phyloP scores from a whole-genome alignment of 2,797 vertebrate genomes.

The Pseudopleuronectes americanus region DNA sequence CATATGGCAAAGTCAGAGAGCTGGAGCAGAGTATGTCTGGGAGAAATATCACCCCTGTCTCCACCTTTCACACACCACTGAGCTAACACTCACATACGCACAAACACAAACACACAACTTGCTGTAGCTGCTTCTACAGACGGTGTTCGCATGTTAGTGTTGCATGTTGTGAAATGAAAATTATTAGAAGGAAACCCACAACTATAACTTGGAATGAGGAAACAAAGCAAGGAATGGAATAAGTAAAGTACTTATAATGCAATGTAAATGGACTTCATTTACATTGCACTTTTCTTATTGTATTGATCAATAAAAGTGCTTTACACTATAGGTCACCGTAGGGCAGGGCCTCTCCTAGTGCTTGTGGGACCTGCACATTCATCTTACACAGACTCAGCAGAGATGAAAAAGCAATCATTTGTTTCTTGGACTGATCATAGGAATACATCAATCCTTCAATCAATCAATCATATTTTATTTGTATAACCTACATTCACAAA shows the following conservation, averaged over 20 bases:
- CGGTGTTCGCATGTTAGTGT: constrained; percentile 37
- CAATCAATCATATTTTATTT: too few relatives aligned
- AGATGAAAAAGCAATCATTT: too few relatives aligned
- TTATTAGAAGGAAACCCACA: constrained; percentile 35
- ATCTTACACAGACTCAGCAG: too few relatives aligned
- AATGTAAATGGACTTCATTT: not conserved
- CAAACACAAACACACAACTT: constrained; percentile 23
- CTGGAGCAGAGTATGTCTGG: constrained; percentile 50
- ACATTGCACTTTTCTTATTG: not conserved
- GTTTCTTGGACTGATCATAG: too few relatives aligned
- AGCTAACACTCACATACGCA: constrained; percentile 21
- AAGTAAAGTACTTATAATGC: constrained; percentile 13
- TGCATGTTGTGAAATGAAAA: constrained; percentile 44
- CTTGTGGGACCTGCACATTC: too few relatives aligned
- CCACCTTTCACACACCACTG: constrained; percentile 49
- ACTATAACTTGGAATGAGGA: constrained; percentile 19
- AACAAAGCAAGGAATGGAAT: not conserved
- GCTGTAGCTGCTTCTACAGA: constrained; percentile 47
- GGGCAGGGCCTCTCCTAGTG: too few relatives aligned
- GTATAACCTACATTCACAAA: too few relatives aligned
- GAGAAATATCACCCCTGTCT: constrained; percentile 58
- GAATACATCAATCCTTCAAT: too few relatives aligned
- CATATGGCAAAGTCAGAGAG: constrained; percentile 70
- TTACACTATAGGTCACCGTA: too few relatives aligned
- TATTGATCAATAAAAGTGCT: not conserved